Base-by-base conservation (phyloP, 2,113 vertebrate genomes). In the Phyllostomus hastatus region DNA sequence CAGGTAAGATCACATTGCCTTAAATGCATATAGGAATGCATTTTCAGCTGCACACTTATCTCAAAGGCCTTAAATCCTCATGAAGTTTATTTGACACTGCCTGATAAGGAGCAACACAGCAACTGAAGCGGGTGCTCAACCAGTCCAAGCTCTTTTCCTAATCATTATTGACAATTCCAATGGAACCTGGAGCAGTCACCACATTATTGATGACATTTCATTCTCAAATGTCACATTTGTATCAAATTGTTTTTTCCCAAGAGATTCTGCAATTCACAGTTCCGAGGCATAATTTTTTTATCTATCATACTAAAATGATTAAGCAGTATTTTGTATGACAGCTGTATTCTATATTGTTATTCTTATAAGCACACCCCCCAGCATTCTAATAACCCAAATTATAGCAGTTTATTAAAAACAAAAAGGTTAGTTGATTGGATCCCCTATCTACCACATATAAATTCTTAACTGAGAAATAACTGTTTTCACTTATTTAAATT, bases 11-110 rank as follows among this genome's bases (percentile, higher is more conserved):
- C 96, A 3, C 89, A 16, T 66, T 87, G 95, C 98, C 87, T 83
- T 95, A 97, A 97, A 97, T 85, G 75, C 20, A 0, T 70, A 94
- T 92, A 87, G 95, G 83, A 97, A 95, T 38, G n/a, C 80, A 69
- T 93, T 98, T 96, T 97, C 97, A 96, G 20, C 10, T 38, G 78
- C 90, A 70, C 10, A 35, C 57, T 98, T 89, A 95, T 97, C 91
- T 75, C 94, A 0, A 5, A 64, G 75, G 90, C 94, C 93, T 96
- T 97, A 92, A 97, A 95, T 97, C 95, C 81, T 88, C 1, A 0
- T 15, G 84, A 93, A 12, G 16, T 61, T 94, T 69, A 69, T 95
- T 97, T 96, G 92, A 97, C 95, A 48, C n/a, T 31, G 84, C 92
- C 97, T 90, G 97, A 97, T 48, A 95, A 98, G 95, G 33, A 95